Percentiles rank a stretch among this genome's conserved stretches.
Evolutionary conservation across 2,888 invertebrate genomes (phyloP).

Genomic region (Scrobipalpa costella): DNA sequence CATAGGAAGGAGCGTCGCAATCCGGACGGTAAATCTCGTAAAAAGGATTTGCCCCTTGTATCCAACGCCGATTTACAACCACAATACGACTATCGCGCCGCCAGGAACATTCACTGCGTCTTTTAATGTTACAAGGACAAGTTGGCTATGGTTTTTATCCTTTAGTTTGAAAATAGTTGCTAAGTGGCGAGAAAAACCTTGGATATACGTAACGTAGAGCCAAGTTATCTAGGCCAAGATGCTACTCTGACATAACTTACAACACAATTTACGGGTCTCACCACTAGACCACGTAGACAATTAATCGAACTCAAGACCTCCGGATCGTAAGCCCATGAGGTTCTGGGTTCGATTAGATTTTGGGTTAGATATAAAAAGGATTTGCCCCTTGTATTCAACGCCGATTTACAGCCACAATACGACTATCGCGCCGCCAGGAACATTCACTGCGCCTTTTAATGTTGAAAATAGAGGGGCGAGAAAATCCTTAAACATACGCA

Average conservation of each 20-base stretch:
- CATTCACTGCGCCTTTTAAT: slow-evolving; percentile 30
- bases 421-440: slow-evolving; percentile 41
- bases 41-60: slow-evolving; percentile 74
- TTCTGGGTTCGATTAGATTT: too few relatives aligned
- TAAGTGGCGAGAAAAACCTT: too few relatives aligned
- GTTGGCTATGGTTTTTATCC: neutral
- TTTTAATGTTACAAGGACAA: slow-evolving; percentile 25
- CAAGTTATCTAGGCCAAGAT: too few relatives aligned
- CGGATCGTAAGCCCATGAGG: too few relatives aligned
- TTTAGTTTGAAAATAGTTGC: neutral
- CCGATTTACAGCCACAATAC: slow-evolving; percentile 70
- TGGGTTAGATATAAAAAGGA: too few relatives aligned
- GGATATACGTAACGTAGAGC: too few relatives aligned
- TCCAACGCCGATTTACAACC: slow-evolving; percentile 70
- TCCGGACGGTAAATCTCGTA: slow-evolving; percentile 75
- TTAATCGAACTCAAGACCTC: too few relatives aligned
- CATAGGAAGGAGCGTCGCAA: slow-evolving; percentile 57
- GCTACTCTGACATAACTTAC: too few relatives aligned
- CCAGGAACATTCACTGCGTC: slow-evolving; percentile 25
- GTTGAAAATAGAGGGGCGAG: too few relatives aligned
- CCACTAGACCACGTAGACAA: too few relatives aligned
- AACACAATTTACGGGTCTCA: too few relatives aligned
- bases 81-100: slow-evolving; percentile 52
- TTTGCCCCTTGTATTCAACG: slow-evolving; percentile 68
- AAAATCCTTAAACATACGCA: too few relatives aligned